A percentile compares a stretch with the other conserved stretches of the same genome.
Conservation (phyloP, 2,797 vertebrate species). For the Danio kyathit region DNA sequence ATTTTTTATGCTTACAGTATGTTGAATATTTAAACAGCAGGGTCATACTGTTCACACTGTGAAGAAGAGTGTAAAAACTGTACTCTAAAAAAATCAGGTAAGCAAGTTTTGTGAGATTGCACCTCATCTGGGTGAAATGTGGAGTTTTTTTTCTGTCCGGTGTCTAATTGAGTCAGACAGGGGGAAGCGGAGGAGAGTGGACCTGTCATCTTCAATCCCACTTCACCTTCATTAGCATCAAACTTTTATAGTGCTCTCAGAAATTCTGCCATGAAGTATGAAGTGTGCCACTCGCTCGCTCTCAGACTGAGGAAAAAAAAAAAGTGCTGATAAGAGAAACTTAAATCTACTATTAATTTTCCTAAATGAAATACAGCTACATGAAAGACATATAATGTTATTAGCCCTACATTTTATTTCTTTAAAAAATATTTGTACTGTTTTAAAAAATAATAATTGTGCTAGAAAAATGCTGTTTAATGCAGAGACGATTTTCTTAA, state of each 20-base stretch:
- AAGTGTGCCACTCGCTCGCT: neutral
- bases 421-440: too few relatives aligned
- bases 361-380: neutral
- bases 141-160: slow-evolving; percentile 13
- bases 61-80: slow-evolving; percentile 11
- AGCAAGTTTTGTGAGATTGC: slow-evolving; percentile 22
- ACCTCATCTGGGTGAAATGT: slow-evolving; percentile 38
- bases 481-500: too few relatives aligned
- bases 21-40: slow-evolving; percentile 26
- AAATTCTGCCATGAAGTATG: slow-evolving; percentile 84
- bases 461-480: too few relatives aligned
- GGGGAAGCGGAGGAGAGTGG: slow-evolving; percentile 98
- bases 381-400: too few relatives aligned
- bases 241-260: slow-evolving; percentile 97
- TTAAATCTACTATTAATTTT: neutral
- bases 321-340: slow-evolving; percentile 1
- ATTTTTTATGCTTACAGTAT: too few relatives aligned
- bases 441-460: too few relatives aligned
- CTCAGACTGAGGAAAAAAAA: neutral
- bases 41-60: slow-evolving; percentile 9
- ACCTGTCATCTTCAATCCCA: slow-evolving; percentile 96
- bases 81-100: slow-evolving; percentile 7
- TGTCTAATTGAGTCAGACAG: slow-evolving; percentile 81
- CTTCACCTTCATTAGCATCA: slow-evolving; percentile 97
- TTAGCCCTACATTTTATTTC: too few relatives aligned